A percentile compares a stretch with the other conserved stretches of the same genome.
Conservation (phyloP, 2,113 vertebrate species). For the Menidia beryllina region DNA sequence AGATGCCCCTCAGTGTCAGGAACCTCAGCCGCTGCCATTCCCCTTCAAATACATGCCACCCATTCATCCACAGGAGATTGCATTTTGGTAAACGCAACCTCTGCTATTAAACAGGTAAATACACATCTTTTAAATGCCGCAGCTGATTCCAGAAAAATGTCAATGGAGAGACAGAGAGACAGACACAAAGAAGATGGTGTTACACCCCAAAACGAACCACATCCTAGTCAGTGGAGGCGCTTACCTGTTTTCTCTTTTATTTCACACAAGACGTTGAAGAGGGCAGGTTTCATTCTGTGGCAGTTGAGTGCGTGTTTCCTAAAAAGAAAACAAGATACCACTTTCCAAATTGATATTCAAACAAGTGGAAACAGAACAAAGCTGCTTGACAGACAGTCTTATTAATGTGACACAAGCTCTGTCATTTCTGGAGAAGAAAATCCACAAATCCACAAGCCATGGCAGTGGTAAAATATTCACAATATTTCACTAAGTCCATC, state of each 20-base stretch:
- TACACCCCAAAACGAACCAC: background rate
- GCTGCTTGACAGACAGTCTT: constrained; percentile 4
- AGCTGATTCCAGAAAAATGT: background rate
- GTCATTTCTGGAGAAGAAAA: too few species aligned
- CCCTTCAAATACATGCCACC: background rate
- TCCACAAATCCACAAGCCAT: background rate
- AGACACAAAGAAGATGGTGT: background rate
- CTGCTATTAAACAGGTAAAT: constrained; percentile 3
- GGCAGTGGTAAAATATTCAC: background rate
- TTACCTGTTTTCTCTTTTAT: constrained; percentile 85
- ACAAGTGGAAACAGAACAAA: constrained; percentile 60
- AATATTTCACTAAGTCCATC: background rate
- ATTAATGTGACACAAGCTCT: background rate
- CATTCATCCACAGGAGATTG: background rate
- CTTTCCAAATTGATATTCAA: constrained; percentile 55
- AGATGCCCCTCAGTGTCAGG: constrained; percentile 56
- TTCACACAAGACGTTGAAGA: constrained; percentile 85
- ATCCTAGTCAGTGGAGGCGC: constrained; percentile 4
- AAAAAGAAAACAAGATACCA: constrained; percentile 57
- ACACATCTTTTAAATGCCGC: background rate
- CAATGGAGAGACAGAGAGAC: background rate
- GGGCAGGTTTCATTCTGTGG: constrained; percentile 86
- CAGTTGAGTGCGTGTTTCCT: constrained; percentile 86
- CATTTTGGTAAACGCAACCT: background rate
- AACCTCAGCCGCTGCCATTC: constrained; percentile 11